These are phyloP conservation scores for Aphaenogaster floridana DNA, from an alignment of 1,140 invertebrate genomes.

Conservation along the genomic window DNA sequence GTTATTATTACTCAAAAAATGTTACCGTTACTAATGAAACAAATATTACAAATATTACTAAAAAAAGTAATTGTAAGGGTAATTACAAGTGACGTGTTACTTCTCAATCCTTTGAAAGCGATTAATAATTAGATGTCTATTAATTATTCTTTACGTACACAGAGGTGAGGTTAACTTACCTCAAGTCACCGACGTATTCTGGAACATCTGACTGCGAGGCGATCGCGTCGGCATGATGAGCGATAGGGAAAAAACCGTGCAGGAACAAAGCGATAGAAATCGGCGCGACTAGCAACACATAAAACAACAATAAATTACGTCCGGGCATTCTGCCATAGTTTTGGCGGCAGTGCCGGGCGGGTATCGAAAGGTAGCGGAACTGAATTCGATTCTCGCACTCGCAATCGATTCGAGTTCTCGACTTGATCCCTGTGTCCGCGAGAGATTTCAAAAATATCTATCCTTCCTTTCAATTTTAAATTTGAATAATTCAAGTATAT, in stretches of 20 bases:
- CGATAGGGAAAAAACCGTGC: conserved; percentile 89
- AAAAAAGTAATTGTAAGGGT: too few relatives aligned
- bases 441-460: not conserved
- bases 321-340: conserved; percentile 10
- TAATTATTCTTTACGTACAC: not conserved
- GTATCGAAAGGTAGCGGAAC: not conserved
- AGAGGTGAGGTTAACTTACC: conserved; percentile 80
- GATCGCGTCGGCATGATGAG: conserved; percentile 85
- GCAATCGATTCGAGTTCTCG: conserved; percentile 17
- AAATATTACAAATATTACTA: too few relatives aligned
- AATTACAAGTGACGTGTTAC: too few relatives aligned
- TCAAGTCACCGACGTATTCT: conserved; percentile 86
- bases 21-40: too few relatives aligned
- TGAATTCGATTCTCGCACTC: not conserved
- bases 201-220: conserved; percentile 87
- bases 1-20: too few relatives aligned
- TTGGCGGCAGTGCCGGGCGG: not conserved
- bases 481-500: too few relatives aligned
- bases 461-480: too few relatives aligned
- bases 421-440: not conserved
- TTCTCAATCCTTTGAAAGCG: too few relatives aligned
- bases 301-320: conserved; percentile 70
- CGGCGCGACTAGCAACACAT: conserved; percentile 74
- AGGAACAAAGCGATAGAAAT: conserved; percentile 87
- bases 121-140: too few relatives aligned